These are phyloP conservation scores for Heliconius hewitsoni DNA, from an alignment of 1,140 invertebrate genomes.

Conservation along the genomic window DNA sequence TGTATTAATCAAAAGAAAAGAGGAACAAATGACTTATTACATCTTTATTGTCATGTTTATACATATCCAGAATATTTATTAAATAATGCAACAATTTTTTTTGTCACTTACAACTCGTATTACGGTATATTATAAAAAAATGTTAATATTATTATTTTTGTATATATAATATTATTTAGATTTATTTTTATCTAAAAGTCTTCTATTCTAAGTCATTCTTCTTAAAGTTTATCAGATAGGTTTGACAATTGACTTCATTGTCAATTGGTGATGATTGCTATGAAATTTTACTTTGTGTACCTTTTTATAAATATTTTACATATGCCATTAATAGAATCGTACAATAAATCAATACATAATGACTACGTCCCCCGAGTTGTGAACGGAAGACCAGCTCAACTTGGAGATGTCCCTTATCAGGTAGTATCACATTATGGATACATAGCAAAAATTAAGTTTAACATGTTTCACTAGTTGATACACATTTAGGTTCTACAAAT, in stretches of 20 bases:
- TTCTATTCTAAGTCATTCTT: neutral
- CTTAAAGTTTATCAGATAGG: neutral
- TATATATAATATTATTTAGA: no score
- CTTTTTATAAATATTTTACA: conserved; percentile 24
- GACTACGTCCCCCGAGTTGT: conserved; percentile 51
- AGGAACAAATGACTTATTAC: neutral
- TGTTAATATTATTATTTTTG: neutral
- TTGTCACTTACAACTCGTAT: neutral
- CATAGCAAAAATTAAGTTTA: no score
- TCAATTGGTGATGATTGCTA: conserved; percentile 15
- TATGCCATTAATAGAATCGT: neutral
- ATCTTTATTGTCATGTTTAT: neutral
- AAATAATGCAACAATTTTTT: neutral
- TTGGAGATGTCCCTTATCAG: conserved; percentile 63
- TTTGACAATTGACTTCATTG: conserved; percentile 10
- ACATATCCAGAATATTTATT: neutral
- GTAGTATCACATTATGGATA: conserved; percentile 29
- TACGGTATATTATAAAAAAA: neutral
- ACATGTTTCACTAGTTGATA: no score
- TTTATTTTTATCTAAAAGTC: neutral
- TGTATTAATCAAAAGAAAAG: neutral
- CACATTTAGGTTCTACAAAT: no score
- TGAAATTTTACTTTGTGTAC: conserved; percentile 1
- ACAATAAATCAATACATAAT: conserved; percentile 20
- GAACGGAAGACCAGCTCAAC: conserved; percentile 49